Base-by-base conservation (phyloP, 1,140 invertebrate genomes). In the Lepidurus apus region DNA sequence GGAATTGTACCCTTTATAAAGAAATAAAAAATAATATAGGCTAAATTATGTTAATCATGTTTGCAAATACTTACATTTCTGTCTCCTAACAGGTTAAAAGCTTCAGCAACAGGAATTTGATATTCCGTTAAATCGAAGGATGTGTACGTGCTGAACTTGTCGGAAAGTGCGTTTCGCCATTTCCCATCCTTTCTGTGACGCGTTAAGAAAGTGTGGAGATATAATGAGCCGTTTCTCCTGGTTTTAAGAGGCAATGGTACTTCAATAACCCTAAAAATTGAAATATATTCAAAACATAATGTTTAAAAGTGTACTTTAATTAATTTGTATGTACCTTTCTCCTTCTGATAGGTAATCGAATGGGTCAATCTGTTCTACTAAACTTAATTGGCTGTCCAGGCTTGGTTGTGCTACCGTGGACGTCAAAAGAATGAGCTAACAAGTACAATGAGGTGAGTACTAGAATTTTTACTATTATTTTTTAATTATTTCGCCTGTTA, bases 161-260 rank as follows among this genome's bases (percentile, higher is more conserved):
- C 87, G 79, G 89, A 84, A 1, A 88, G 83, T 80, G 81, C 76
- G 82, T 83, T 75, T 81, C 81, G 80, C 77, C 80, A 81, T n/a
- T 77, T 78, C 76, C 88, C 86, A 65, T 86, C 86, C 8, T 87
- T 84, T 0, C 84, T 83, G 45, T 83, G 84, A 80, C 88, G 87
- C 78, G 82, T 84, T 74, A 92, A 80, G 26, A 90, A 88, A 24
- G 90, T 85, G 83, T 92, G 91, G 80, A 94, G 85, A 82, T 88
- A 93, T 42, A 94, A 82, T 8, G 91, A 91, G 26, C 93, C 93
- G 88, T 95, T 95, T 73, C 90, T 88, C 10, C 90, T 86, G 1
- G 92, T 93, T 84, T 89, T 90, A 1, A 83, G 82, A 24, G 93
- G 92, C 78, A 95, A 84, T 77, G 90, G 87, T 75, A 95, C 80